Conservation (phyloP, 1,140 invertebrate genomes). For the Drosophila murphyi region DNA sequence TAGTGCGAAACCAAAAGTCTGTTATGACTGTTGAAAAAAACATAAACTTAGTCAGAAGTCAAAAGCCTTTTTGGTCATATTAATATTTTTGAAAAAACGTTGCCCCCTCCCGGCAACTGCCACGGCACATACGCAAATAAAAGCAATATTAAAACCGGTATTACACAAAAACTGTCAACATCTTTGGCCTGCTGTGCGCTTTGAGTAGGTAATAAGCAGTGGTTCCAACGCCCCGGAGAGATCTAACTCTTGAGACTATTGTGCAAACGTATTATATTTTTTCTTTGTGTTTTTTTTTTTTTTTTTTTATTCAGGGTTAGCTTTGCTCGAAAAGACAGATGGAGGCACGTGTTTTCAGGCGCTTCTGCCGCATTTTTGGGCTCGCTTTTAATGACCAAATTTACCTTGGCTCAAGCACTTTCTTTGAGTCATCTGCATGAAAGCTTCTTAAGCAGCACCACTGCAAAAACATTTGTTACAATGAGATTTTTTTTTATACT, state of each 20-base stretch:
- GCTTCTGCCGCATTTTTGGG: slow-evolving; percentile 21
- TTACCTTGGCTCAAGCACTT: slow-evolving; percentile 31
- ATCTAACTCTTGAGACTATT: slow-evolving; percentile 34
- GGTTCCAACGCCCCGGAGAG: slow-evolving; percentile 20
- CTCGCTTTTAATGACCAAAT: slow-evolving; percentile 43
- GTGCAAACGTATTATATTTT: slow-evolving; percentile 18
- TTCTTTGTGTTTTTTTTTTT: slow-evolving; percentile 1
- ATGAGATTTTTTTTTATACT: neutral
- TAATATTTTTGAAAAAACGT: slow-evolving; percentile 28
- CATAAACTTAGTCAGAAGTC: slow-evolving; percentile 14
- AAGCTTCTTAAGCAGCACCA: neutral
- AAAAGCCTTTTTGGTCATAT: slow-evolving; percentile 20
- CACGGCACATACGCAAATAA: slow-evolving; percentile 10
- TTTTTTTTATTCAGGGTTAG: slow-evolving; percentile 18
- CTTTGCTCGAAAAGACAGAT: slow-evolving; percentile 17
- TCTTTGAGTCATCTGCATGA: slow-evolving; percentile 7
- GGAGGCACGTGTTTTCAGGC: slow-evolving; percentile 14
- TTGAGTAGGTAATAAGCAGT: slow-evolving; percentile 3
- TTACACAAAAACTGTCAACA: slow-evolving; percentile 40
- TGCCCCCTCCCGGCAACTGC: neutral
- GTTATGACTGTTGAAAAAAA: no score
- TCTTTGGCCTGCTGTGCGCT: slow-evolving; percentile 20
- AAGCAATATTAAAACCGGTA: slow-evolving; percentile 58
- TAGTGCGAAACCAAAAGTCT: neutral
- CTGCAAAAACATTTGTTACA: neutral